Percentiles rank a stretch among this genome's conserved stretches.
These are phyloP conservation scores for Saguinus midas DNA, from an alignment of 2,113 vertebrate species.

Conservation along the genomic window DNA sequence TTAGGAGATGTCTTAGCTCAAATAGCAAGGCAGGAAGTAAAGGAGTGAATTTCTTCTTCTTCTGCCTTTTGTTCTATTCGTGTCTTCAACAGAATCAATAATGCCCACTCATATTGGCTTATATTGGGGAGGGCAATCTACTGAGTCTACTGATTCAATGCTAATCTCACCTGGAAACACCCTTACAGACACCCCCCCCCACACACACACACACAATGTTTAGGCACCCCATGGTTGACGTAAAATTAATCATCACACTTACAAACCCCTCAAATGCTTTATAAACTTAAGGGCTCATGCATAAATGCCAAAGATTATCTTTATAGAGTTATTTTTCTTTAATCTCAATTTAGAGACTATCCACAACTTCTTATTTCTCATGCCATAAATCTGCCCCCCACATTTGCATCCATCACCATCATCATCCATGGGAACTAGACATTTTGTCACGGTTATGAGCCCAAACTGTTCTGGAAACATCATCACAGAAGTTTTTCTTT, in stretches of 20 bases:
- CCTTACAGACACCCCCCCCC: not conserved
- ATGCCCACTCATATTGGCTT: no score
- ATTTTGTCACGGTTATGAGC: constrained; percentile 12
- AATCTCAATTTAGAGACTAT: not conserved
- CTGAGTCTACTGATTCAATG: not conserved
- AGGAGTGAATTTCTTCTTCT: not conserved
- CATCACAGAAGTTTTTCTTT: not conserved
- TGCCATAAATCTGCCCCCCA: not conserved
- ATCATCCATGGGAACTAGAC: not conserved
- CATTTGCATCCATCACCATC: not conserved
- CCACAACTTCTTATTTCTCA: not conserved
- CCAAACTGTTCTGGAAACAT: not conserved
- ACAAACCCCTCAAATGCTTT: not conserved
- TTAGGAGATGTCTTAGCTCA: not conserved
- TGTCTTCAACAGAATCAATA: no score
- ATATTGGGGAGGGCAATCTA: not conserved
- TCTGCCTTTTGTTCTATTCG: not conserved
- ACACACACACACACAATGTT: not conserved
- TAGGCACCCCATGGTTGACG: not conserved
- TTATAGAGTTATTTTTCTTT: not conserved
- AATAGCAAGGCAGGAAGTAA: not conserved
- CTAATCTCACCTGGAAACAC: not conserved
- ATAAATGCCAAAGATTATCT: not conserved
- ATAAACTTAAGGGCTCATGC: not conserved
- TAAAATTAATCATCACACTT: not conserved